Percentiles rank a stretch among this genome's conserved stretches.
Conservation (phyloP, 1,140 invertebrate species). For the Proales similis region DNA sequence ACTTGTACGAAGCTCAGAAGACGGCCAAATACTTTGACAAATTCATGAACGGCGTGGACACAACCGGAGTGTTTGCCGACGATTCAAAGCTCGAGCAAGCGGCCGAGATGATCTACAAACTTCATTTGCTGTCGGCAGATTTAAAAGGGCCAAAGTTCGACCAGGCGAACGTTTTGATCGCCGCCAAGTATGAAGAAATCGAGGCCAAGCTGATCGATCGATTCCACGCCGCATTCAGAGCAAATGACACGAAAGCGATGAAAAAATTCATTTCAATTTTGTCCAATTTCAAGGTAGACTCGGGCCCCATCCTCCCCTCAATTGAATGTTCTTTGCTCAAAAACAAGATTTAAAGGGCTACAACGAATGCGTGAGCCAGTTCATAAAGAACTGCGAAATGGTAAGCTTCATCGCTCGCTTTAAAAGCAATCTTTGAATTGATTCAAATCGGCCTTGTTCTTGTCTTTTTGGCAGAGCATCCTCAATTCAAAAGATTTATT, state of each 20-base stretch:
- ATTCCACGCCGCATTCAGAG: conserved; percentile 18
- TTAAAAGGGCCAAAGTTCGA: conserved; percentile 20
- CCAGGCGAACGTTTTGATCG: conserved; percentile 1
- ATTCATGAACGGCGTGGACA: conserved; percentile 33
- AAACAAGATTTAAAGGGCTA: conserved; percentile 61
- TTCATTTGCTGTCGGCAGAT: conserved; percentile 58
- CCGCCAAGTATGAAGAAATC: conserved; percentile 14
- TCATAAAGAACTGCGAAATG: conserved; percentile 91
- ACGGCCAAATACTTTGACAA: conserved; percentile 36
- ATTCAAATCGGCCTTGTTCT: conserved; percentile 21
- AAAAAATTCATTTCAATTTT: conserved; percentile 33
- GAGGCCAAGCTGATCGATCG: conserved; percentile 14
- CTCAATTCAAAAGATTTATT: conserved; percentile 78
- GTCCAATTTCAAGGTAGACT: conserved; percentile 35
- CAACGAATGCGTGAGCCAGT: conserved; percentile 87
- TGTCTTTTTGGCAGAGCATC: conserved; percentile 57
- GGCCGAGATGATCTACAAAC: conserved; percentile 95
- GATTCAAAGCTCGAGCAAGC: conserved; percentile 72
- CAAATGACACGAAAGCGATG: conserved; percentile 37
- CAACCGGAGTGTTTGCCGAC: conserved; percentile 31
- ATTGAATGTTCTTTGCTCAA: conserved; percentile 10
- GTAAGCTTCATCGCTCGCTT: conserved; percentile 52
- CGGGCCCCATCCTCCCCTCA: background rate
- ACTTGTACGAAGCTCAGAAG: conserved; percentile 21
- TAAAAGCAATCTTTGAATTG: background rate